Evolutionary conservation across 2,888 invertebrate species (phyloP).

Genomic region (Cosmia pyralina): DNA sequence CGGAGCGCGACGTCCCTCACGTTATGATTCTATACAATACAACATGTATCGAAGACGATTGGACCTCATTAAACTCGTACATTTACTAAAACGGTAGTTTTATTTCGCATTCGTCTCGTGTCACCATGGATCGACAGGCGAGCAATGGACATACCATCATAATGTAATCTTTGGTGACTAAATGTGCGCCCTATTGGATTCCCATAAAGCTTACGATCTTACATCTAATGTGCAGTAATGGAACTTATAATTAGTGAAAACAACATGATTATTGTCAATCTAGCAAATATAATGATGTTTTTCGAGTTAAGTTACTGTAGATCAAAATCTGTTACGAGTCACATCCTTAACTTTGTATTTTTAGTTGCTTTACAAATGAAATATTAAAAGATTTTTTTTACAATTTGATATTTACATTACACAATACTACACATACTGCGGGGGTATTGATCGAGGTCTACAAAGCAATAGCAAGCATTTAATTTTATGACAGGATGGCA

Average conservation of each 20-base stretch:
- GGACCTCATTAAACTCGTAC: slow-evolving; percentile 87
- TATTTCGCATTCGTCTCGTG: slow-evolving; percentile 77
- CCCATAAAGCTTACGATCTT: slow-evolving; percentile 61
- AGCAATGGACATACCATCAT: slow-evolving; percentile 87
- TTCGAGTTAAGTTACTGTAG: slow-evolving; percentile 71
- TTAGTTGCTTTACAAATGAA: slow-evolving; percentile 70
- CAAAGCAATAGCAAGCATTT: slow-evolving; percentile 80
- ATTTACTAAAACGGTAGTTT: slow-evolving; percentile 84
- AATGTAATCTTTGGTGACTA: slow-evolving; percentile 73
- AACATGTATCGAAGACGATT: slow-evolving; percentile 82
- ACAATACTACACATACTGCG: slow-evolving; percentile 56
- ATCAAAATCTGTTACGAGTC: slow-evolving; percentile 75
- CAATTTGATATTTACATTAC: slow-evolving; percentile 69
- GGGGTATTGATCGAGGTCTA: slow-evolving; percentile 57
- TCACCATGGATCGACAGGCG: slow-evolving; percentile 71
- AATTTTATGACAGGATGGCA: slow-evolving; percentile 83
- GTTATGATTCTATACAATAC: slow-evolving; percentile 38
- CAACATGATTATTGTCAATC: slow-evolving; percentile 57
- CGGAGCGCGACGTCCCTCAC: slow-evolving; percentile 52
- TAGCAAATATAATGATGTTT: slow-evolving; percentile 63
- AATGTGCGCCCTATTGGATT: slow-evolving; percentile 59
- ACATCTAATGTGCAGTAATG: slow-evolving; percentile 60
- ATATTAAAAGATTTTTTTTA: slow-evolving; percentile 69
- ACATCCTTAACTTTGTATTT: slow-evolving; percentile 72
- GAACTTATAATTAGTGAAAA: slow-evolving; percentile 62